These are phyloP conservation scores for Ditylenchus dipsaci DNA, from an alignment of 1,140 invertebrate species.

Conservation along the genomic window DNA sequence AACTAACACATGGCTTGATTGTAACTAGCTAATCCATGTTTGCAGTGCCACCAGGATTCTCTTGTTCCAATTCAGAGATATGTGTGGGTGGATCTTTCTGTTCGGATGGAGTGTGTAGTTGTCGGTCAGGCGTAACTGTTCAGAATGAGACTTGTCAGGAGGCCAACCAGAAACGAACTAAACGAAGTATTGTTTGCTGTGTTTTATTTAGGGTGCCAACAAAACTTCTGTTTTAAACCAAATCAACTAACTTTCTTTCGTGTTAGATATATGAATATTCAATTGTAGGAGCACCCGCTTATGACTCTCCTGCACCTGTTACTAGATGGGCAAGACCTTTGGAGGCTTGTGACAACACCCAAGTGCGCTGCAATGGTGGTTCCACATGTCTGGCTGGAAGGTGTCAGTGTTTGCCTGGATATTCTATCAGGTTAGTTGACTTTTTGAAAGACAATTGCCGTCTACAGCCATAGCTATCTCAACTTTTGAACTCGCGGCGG, in stretches of 20 bases:
- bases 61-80: constrained; percentile 33
- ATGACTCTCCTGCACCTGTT: not conserved
- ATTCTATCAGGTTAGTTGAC: constrained; percentile 26
- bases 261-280: too few species aligned
- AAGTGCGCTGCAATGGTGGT: constrained; percentile 28
- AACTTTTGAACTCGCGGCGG: too few species aligned
- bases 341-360: constrained; percentile 33
- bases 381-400: constrained; percentile 39
- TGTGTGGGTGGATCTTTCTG: constrained; percentile 35
- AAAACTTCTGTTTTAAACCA: too few species aligned
- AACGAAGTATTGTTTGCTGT: not conserved
- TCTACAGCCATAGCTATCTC: too few species aligned
- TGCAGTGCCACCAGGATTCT: constrained; percentile 29
- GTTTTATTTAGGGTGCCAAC: too few species aligned
- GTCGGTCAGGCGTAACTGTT: constrained; percentile 22
- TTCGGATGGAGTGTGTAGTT: constrained; percentile 18
- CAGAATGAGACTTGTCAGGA: constrained; percentile 1
- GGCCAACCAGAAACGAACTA: not conserved
- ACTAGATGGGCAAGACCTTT: constrained; percentile 31
- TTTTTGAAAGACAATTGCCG: too few species aligned
- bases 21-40: not conserved
- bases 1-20: not conserved
- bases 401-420: constrained; percentile 44
- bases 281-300: too few species aligned
- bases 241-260: too few species aligned